Evolutionary conservation across 2,113 vertebrate genomes (phyloP).

Genomic region (Eulemur macaco): DNA sequence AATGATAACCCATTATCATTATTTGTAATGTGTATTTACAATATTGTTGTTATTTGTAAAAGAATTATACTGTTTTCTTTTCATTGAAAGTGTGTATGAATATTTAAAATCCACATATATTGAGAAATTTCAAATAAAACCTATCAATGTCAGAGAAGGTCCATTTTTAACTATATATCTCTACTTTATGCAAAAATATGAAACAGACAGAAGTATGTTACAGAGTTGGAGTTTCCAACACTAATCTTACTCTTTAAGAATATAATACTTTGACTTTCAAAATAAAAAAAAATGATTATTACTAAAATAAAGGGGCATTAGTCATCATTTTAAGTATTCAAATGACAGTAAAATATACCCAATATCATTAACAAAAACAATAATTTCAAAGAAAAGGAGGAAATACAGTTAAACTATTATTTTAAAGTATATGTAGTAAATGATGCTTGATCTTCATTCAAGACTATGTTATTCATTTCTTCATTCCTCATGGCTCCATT

Average conservation of each 20-base stretch:
- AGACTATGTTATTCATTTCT: background rate
- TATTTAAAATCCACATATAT: background rate
- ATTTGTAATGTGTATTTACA: conserved; percentile 75
- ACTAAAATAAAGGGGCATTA: background rate
- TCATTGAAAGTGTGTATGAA: background rate
- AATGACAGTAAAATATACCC: background rate
- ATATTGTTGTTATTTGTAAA: background rate
- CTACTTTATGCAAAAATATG: background rate
- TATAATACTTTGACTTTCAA: background rate
- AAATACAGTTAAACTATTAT: background rate
- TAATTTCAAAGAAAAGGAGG: background rate
- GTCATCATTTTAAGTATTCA: background rate
- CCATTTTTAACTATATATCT: background rate
- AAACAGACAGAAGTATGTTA: background rate
- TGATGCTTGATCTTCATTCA: background rate
- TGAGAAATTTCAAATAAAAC: background rate
- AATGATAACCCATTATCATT: background rate
- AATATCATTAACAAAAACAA: background rate
- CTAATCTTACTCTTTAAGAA: background rate
- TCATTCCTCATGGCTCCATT: background rate
- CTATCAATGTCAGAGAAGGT: background rate
- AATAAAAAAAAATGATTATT: background rate
- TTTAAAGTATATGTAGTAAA: background rate
- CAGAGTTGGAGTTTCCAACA: background rate
- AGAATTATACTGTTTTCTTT: background rate